Percentiles rank a stretch among this genome's conserved stretches.
These are phyloP conservation scores for Pteruthius melanotis DNA, from an alignment of 2,113 vertebrate genomes.

Conservation along the genomic window DNA sequence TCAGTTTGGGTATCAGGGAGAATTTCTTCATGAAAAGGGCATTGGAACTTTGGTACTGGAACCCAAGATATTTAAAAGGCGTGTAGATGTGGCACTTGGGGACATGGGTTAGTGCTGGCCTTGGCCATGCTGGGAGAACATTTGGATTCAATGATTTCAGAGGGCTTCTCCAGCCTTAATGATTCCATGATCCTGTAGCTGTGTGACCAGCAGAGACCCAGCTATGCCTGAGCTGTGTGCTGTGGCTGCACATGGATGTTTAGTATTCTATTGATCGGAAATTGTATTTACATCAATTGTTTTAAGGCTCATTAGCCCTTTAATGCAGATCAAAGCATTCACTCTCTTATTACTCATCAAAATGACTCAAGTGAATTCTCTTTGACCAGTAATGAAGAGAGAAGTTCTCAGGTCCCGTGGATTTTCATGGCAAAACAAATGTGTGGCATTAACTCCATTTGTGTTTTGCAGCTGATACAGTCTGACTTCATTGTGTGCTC, in stretches of 20 bases:
- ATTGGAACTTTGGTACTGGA: neutral
- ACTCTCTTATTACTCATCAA: neutral
- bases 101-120: neutral
- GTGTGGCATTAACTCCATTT: neutral
- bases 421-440: neutral
- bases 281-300: neutral
- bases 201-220: neutral
- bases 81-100: neutral
- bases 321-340: neutral
- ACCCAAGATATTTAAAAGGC: neutral
- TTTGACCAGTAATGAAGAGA: neutral
- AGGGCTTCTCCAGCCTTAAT: neutral
- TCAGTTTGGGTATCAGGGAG: neutral
- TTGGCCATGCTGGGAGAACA: neutral
- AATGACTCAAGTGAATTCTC: neutral
- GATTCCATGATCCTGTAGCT: neutral
- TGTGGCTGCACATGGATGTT: neutral
- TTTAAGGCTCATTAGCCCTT: neutral
- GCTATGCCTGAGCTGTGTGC: neutral
- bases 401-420: neutral
- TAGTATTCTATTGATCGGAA: neutral
- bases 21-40: neutral
- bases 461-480: neutral
- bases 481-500: constrained; percentile 24
- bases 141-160: neutral